These are phyloP conservation scores for Charaxes varanes DNA, from an alignment of 1,140 invertebrate species.

Conservation along the genomic window DNA sequence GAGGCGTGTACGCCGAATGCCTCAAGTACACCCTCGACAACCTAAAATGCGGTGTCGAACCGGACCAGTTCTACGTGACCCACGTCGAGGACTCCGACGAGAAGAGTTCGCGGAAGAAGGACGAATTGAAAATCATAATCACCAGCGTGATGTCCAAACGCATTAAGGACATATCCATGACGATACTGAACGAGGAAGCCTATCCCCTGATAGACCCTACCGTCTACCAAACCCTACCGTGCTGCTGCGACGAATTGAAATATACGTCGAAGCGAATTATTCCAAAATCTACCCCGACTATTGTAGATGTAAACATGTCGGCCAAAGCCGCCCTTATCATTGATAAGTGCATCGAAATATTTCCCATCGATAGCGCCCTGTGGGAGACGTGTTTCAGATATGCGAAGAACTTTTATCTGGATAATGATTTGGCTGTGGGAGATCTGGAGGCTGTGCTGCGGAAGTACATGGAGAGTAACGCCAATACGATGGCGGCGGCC, in stretches of 20 bases:
- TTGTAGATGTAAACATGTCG: slow-evolving; percentile 25
- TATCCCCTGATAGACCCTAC: slow-evolving; percentile 38
- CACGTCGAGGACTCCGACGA: slow-evolving; percentile 23
- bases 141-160: slow-evolving; percentile 45
- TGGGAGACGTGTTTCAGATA: slow-evolving; percentile 58
- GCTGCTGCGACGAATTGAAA: slow-evolving; percentile 53
- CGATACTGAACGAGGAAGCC: slow-evolving; percentile 48
- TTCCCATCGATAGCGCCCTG: slow-evolving; percentile 47
- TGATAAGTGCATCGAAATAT: slow-evolving; percentile 53
- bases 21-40: slow-evolving; percentile 40
- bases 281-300: slow-evolving; percentile 14
- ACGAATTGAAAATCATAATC: slow-evolving; percentile 43
- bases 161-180: slow-evolving; percentile 54
- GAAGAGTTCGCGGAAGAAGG: slow-evolving; percentile 25
- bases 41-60: slow-evolving; percentile 27
- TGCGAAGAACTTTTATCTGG: slow-evolving; percentile 52
- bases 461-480: slow-evolving; percentile 58
- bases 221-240: slow-evolving; percentile 39
- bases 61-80: slow-evolving; percentile 35
- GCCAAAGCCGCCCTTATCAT: slow-evolving; percentile 43
- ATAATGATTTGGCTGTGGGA: slow-evolving; percentile 44
- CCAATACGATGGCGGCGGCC: slow-evolving; percentile 52
- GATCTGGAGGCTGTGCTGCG: slow-evolving; percentile 50
- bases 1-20: slow-evolving; percentile 40
- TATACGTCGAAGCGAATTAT: slow-evolving; percentile 31